phyloP scores from a whole-genome alignment of 2,888 invertebrate genomes.

The Lymantria dispar region DNA sequence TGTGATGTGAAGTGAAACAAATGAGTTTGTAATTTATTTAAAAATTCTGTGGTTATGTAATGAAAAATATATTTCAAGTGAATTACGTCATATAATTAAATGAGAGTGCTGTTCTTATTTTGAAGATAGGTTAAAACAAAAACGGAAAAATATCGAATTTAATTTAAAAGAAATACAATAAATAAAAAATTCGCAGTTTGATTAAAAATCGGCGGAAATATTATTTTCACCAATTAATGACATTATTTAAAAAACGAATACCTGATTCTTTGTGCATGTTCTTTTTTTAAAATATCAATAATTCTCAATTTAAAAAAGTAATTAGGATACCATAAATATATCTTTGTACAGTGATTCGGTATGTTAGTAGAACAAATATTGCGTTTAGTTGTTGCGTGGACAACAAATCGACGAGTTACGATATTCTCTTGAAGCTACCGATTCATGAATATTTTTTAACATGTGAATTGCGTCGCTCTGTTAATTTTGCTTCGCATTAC shows the following conservation, averaged over 20 bases:
- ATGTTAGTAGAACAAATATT: constrained; percentile 17
- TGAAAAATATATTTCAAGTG: constrained; percentile 2
- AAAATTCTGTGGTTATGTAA: constrained; percentile 3
- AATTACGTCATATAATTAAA: not conserved
- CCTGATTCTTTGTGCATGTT: not conserved
- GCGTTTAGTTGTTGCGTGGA: constrained; percentile 17
- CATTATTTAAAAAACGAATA: not conserved
- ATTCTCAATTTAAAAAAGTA: constrained; percentile 15
- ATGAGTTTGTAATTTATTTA: not conserved
- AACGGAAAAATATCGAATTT: not conserved
- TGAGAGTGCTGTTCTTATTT: not conserved
- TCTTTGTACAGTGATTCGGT: constrained; percentile 10
- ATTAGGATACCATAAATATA: constrained; percentile 11
- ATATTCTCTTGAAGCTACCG: constrained; percentile 18
- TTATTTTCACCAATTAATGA: not conserved
- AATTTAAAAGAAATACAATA: not conserved
- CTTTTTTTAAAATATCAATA: not conserved
- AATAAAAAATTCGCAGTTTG: not conserved
- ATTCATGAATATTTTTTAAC: constrained; percentile 13
- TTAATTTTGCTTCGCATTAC: constrained; percentile 19
- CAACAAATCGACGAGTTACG: constrained; percentile 8
- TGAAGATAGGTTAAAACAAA: not conserved
- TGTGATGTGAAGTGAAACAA: constrained; percentile 28
- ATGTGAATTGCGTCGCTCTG: constrained; percentile 22
- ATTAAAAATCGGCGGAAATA: not conserved